Conservation (phyloP, 1,140 invertebrate species). For the Leptinotarsa texana region DNA sequence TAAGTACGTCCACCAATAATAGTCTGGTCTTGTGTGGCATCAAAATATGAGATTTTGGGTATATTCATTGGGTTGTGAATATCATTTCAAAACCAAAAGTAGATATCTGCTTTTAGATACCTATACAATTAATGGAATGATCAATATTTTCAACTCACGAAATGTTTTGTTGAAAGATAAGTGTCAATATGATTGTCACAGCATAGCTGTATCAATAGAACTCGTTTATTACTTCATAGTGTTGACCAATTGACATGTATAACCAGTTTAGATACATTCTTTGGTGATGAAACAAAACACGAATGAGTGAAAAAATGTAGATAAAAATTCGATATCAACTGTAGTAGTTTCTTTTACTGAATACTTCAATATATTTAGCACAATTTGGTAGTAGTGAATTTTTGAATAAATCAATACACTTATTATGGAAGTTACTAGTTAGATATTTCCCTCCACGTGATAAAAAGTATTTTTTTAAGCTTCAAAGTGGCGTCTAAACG, state of each 20-base stretch:
- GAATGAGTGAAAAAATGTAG: neutral
- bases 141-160: conserved; percentile 2
- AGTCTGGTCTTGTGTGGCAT: too few relatives aligned
- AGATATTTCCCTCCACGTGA: conserved; percentile 46
- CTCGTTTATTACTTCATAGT: too few relatives aligned
- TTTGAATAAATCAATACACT: conserved; percentile 34
- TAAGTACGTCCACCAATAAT: too few relatives aligned
- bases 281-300: neutral
- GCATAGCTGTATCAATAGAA: too few relatives aligned
- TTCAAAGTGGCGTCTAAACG: conserved; percentile 35
- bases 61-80: too few relatives aligned
- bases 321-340: conserved; percentile 6
- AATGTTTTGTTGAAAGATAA: neutral
- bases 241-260: too few relatives aligned
- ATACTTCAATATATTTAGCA: conserved; percentile 32
- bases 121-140: neutral
- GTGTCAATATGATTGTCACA: too few relatives aligned
- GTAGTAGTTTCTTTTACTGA: conserved; percentile 15
- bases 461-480: conserved; percentile 49
- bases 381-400: conserved; percentile 36
- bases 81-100: neutral
- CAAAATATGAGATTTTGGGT: too few relatives aligned
- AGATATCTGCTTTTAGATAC: neutral
- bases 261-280: too few relatives aligned
- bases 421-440: conserved; percentile 34